Conservation (phyloP, 2,888 invertebrate genomes). For the Lasioglossum zephyrum region DNA sequence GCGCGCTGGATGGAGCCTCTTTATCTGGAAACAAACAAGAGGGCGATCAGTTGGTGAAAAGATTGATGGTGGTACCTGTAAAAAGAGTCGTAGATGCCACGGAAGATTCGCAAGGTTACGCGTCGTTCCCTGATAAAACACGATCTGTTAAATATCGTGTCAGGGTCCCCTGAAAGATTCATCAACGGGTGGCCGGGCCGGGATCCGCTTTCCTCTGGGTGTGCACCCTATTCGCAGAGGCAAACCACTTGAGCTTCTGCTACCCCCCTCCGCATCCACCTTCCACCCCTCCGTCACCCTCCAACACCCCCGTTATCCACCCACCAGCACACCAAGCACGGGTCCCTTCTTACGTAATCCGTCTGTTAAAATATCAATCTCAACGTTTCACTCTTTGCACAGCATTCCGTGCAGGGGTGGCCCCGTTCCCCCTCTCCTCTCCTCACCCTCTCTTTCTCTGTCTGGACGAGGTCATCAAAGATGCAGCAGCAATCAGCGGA, state of each 20-base stretch:
- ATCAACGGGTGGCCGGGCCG: slow-evolving; percentile 51
- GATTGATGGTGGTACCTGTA: background rate
- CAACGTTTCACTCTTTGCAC: slow-evolving; percentile 81
- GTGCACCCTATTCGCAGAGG: slow-evolving; percentile 60
- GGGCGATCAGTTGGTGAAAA: background rate
- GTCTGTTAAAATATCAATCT: slow-evolving; percentile 84
- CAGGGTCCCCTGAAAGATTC: slow-evolving; percentile 58
- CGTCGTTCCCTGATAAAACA: slow-evolving; percentile 11
- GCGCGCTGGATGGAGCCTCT: background rate
- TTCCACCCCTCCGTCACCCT: slow-evolving; percentile 2
- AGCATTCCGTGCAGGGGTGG: slow-evolving; percentile 76
- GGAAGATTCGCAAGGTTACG: slow-evolving; percentile 49
- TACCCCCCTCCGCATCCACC: background rate
- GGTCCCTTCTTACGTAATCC: slow-evolving; percentile 80
- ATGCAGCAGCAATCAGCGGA: slow-evolving; percentile 84
- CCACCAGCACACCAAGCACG: slow-evolving; percentile 12
- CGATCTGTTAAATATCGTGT: slow-evolving; percentile 60
- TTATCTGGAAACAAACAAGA: slow-evolving; percentile 27
- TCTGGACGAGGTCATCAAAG: slow-evolving; percentile 84
- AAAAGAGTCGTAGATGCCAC: slow-evolving; percentile 6
- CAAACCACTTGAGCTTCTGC: slow-evolving; percentile 52
- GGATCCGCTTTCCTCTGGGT: slow-evolving; percentile 52
- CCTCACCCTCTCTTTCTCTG: slow-evolving; percentile 72
- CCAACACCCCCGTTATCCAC: slow-evolving; percentile 9
- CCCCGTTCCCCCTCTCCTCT: slow-evolving; percentile 67